Conservation (phyloP, 2,797 vertebrate genomes). For the Varecia variegata region DNA sequence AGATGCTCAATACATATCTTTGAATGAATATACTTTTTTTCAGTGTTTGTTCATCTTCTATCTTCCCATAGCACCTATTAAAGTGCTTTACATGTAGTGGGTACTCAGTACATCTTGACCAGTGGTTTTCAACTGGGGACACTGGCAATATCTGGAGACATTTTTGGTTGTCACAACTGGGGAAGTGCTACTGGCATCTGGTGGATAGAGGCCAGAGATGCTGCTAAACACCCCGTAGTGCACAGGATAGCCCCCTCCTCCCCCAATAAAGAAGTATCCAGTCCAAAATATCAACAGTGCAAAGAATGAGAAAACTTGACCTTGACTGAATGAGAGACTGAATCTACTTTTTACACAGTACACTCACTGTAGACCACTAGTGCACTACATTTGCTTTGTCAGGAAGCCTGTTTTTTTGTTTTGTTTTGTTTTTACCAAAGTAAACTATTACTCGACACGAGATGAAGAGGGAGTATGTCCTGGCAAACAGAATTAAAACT, state of each 20-base stretch:
- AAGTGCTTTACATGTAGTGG: conserved; percentile 4
- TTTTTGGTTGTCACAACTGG: neutral
- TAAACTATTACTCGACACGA: neutral
- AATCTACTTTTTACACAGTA: neutral
- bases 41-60: neutral
- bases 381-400: neutral
- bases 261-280: neutral
- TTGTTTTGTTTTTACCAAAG: neutral
- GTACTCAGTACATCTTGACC: neutral
- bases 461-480: neutral
- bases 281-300: neutral
- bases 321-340: neutral
- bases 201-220: neutral
- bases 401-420: neutral
- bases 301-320: neutral
- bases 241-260: neutral
- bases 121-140: neutral
- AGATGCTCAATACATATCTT: neutral
- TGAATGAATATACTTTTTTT: neutral
- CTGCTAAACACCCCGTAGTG: neutral
- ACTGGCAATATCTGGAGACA: neutral
- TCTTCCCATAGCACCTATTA: neutral
- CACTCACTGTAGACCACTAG: neutral
- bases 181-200: neutral
- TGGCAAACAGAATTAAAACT: conserved; percentile 1